These are phyloP conservation scores for Caracal caracal DNA, from an alignment of 2,113 vertebrate species.

Conservation along the genomic window DNA sequence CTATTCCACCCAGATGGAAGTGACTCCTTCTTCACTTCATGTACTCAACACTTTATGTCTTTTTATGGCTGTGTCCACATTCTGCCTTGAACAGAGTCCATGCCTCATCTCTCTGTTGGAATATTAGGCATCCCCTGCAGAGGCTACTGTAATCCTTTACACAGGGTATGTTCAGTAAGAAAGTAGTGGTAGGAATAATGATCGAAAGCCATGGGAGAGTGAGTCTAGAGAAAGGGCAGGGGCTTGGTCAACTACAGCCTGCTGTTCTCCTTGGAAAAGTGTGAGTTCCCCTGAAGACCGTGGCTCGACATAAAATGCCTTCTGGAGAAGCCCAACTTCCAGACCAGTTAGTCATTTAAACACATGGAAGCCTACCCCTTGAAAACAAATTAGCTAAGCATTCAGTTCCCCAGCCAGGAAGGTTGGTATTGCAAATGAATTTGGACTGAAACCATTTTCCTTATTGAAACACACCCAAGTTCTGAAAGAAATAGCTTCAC, in stretches of 20 bases:
- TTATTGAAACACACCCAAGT: slow-evolving; percentile 68
- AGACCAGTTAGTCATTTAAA: slow-evolving; percentile 30
- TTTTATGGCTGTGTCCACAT: not conserved
- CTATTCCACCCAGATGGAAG: not conserved
- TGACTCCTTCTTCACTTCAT: not conserved
- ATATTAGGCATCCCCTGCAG: not conserved
- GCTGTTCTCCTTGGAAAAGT: slow-evolving; percentile 32
- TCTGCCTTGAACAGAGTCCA: not conserved
- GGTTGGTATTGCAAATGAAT: slow-evolving; percentile 49
- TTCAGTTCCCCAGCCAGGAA: slow-evolving; percentile 53
- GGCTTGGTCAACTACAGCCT: not conserved
- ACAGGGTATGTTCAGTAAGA: not conserved
- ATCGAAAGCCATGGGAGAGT: not conserved
- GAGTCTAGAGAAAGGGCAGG: not conserved
- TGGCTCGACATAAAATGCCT: not conserved
- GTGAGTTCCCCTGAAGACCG: not conserved
- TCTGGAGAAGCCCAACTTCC: slow-evolving; percentile 43
- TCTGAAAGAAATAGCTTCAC: slow-evolving; percentile 73
- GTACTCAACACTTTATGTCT: not conserved
- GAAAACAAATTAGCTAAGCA: slow-evolving; percentile 58
- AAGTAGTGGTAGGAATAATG: not conserved
- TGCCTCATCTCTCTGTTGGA: not conserved
- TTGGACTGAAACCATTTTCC: slow-evolving; percentile 61
- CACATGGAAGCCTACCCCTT: slow-evolving; percentile 51
- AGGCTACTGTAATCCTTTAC: not conserved